Evolutionary conservation across 2,888 invertebrate genomes (phyloP).

Genomic region (Argyra leucocephala): DNA sequence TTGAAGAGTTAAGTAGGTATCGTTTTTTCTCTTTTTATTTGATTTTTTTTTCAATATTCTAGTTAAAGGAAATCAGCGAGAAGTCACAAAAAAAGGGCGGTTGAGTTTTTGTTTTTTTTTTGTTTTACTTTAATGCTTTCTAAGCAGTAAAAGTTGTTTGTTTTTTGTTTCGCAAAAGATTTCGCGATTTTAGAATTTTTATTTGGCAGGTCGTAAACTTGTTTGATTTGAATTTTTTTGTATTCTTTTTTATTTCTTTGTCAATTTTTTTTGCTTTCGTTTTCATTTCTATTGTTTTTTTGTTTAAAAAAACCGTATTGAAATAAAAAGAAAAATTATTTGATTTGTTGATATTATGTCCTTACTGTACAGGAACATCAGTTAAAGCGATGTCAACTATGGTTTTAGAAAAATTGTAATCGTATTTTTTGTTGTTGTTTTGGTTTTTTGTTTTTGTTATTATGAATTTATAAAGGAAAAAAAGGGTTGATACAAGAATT

Average conservation of each 20-base stretch:
- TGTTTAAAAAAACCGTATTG: no score
- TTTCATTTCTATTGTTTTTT: no score
- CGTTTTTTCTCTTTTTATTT: no score
- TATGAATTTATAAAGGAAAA: no score
- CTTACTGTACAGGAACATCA: neutral
- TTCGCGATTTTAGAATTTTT: constrained; percentile 1
- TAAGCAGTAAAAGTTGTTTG: neutral
- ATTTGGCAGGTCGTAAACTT: constrained; percentile 1
- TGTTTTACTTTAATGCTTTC: neutral
- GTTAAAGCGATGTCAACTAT: neutral
- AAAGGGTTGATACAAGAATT: no score
- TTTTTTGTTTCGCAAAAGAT: neutral
- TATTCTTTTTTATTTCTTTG: no score
- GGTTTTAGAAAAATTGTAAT: neutral
- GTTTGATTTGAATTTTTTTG: neutral
- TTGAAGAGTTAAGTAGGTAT: no score
- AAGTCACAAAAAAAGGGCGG: neutral
- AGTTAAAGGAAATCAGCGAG: no score
- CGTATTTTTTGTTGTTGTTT: no score
- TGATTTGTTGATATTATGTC: neutral
- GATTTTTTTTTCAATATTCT: no score
- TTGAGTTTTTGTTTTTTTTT: neutral
- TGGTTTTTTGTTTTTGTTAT: no score
- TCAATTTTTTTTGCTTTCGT: neutral
- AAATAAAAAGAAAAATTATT: neutral